Evolutionary conservation across 1,140 invertebrate genomes (phyloP).

Genomic region (Spodoptera litura): DNA sequence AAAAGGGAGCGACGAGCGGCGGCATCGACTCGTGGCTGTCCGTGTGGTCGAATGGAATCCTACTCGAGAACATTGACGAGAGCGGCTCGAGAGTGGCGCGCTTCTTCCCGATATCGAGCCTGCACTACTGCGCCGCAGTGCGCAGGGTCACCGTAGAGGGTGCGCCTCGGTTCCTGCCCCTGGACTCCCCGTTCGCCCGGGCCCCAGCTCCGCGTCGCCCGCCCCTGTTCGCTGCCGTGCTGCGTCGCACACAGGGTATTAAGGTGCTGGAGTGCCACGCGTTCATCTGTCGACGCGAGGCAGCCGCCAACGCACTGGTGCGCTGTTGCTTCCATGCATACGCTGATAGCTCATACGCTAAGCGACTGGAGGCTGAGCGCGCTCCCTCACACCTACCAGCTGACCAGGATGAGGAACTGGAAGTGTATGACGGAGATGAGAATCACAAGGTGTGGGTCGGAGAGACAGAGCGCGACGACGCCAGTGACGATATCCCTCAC

Average conservation of each 20-base stretch:
- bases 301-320: conserved; percentile 97
- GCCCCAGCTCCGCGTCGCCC: conserved; percentile 95
- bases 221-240: conserved; percentile 98
- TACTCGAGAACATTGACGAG: conserved; percentile 98
- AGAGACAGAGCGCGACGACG: conserved; percentile 91
- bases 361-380: conserved; percentile 89
- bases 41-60: conserved; percentile 98
- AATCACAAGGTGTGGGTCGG: conserved; percentile 97
- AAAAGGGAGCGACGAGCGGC: conserved; percentile 94
- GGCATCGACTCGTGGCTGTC: conserved; percentile 99
- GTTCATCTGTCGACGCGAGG: conserved; percentile 98
- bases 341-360: conserved; percentile 96
- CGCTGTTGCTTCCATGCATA: conserved; percentile 98
- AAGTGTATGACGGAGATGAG: conserved; percentile 95
- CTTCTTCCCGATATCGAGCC: conserved; percentile 98
- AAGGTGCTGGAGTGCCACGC: conserved; percentile 99
- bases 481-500: conserved; percentile 91
- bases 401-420: conserved; percentile 90
- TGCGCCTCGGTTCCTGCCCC: conserved; percentile 95
- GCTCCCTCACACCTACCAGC: conserved; percentile 85
- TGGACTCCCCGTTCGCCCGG: conserved; percentile 98
- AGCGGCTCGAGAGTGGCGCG: conserved; percentile 97
- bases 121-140: conserved; percentile 99
- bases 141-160: conserved; percentile 91
- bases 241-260: conserved; percentile 98